A percentile compares a stretch with the other conserved stretches of the same genome.
Conservation (phyloP, 2,888 invertebrate species). For the Agelastica alni region DNA sequence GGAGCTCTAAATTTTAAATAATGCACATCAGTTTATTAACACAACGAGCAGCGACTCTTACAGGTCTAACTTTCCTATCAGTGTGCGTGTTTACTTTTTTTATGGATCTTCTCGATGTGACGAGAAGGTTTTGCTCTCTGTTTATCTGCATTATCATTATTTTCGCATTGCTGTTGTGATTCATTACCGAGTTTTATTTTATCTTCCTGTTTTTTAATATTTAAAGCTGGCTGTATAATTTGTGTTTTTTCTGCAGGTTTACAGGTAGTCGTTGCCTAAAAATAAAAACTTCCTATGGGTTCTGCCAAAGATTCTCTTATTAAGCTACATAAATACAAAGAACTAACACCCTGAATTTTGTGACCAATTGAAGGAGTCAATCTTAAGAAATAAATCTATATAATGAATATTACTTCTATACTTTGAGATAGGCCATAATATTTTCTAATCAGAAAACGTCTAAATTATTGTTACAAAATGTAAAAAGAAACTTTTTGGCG, state of each 20-base stretch:
- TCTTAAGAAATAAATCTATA: background rate
- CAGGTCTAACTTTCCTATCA: background rate
- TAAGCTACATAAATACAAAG: background rate
- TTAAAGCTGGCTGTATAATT: too few relatives aligned
- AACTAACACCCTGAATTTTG: background rate
- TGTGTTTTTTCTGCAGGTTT: too few relatives aligned
- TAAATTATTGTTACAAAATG: background rate
- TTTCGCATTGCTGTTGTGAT: too few relatives aligned
- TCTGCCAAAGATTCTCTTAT: background rate
- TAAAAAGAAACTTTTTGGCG: background rate
- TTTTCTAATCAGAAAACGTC: background rate
- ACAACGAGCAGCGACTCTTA: background rate
- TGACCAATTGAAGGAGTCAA: background rate
- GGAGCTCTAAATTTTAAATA: conserved; percentile 21
- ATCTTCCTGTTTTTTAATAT: too few relatives aligned
- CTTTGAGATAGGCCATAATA: background rate
- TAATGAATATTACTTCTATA: background rate
- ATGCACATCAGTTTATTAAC: background rate
- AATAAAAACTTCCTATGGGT: too few relatives aligned
- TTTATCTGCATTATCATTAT: too few relatives aligned
- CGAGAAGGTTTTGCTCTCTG: too few relatives aligned
- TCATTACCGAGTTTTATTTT: too few relatives aligned
- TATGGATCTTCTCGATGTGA: background rate
- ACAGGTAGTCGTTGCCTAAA: conserved; percentile 1
- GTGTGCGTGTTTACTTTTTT: background rate